Evolutionary conservation across 2,888 invertebrate genomes (phyloP).

Genomic region (Girardia tigrina): DNA sequence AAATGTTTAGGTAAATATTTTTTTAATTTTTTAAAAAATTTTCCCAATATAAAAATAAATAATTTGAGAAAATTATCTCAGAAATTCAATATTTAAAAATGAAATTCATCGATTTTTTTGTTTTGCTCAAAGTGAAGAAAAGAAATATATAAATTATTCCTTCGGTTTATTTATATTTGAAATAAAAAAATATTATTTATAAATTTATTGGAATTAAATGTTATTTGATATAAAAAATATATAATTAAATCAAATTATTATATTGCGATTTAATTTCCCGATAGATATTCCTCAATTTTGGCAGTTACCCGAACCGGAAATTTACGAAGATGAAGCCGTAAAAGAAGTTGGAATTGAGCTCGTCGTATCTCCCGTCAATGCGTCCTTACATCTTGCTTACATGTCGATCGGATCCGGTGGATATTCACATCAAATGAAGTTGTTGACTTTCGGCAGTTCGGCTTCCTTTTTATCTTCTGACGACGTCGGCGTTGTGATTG

Average conservation of each 20-base stretch:
- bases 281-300: not conserved
- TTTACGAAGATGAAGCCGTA: not conserved
- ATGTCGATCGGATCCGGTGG: slow-evolving; percentile 3
- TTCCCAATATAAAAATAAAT: not conserved
- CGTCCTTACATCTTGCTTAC: not conserved
- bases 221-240: not conserved
- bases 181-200: not conserved
- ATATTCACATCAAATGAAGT: not conserved
- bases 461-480: not conserved
- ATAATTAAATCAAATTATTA: not conserved
- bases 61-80: not conserved
- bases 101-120: not conserved
- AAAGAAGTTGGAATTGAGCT: not conserved
- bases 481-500: not conserved
- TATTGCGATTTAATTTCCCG: too few species aligned
- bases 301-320: not conserved
- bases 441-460: not conserved
- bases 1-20: too few species aligned
- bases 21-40: too few species aligned
- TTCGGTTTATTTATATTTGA: not conserved
- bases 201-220: not conserved
- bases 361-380: not conserved
- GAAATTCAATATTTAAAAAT: slow-evolving; percentile 2
- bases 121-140: not conserved
- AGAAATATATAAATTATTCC: not conserved